Percentiles rank a stretch among this genome's conserved stretches.
phyloP scores from a whole-genome alignment of 2,113 vertebrate genomes.

The Peromyscus californicus region DNA sequence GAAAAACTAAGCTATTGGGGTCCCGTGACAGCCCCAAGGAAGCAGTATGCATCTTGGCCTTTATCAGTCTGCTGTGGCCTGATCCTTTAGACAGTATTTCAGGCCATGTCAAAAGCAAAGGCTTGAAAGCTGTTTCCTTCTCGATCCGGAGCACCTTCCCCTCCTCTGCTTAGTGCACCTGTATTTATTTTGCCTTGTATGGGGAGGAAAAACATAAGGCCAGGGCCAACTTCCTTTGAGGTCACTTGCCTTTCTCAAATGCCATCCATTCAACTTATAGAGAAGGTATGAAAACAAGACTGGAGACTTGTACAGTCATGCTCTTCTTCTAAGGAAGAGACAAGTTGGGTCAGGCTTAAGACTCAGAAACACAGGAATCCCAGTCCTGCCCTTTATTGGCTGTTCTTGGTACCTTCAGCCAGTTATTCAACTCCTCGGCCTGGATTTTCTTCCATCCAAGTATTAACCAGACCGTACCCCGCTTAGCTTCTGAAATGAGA shows the following conservation, averaged over 20 bases:
- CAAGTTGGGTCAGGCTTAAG: neutral
- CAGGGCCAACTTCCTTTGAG: neutral
- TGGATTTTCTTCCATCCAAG: neutral
- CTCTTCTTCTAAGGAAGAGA: neutral
- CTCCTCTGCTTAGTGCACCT: neutral
- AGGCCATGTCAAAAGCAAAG: neutral
- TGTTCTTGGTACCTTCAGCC: neutral
- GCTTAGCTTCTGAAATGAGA: neutral
- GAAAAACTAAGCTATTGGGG: slow-evolving; percentile 75
- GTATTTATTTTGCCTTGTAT: neutral
- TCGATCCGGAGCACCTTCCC: neutral
- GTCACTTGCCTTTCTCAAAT: neutral
- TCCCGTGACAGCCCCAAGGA: neutral
- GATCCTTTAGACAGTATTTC: slow-evolving; percentile 37
- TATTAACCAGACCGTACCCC: no score
- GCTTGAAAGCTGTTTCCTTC: neutral
- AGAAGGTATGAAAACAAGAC: neutral
- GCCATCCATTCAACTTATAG: neutral
- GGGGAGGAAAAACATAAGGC: neutral
- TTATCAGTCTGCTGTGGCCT: neutral
- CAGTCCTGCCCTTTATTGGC: accelerated
- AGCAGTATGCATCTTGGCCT: neutral
- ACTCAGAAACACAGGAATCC: neutral
- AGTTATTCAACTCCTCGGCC: neutral
- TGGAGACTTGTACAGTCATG: neutral